Evolutionary conservation across 1,140 invertebrate species (phyloP).

Genomic region (Sinella curviseta): DNA sequence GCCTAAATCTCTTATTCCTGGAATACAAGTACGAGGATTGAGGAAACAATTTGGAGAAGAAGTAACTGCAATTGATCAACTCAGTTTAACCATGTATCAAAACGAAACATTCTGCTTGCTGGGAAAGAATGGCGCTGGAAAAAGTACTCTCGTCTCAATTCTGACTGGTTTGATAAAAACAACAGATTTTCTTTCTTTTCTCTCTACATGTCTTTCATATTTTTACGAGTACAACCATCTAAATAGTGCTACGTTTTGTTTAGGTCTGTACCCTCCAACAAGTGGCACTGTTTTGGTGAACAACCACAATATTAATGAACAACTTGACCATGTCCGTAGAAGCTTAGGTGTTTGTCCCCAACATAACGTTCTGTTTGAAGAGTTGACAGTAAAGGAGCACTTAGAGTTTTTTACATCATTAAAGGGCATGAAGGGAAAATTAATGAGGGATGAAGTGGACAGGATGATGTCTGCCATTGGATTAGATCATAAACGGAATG

Average conservation of each 20-base stretch:
- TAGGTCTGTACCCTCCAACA: slow-evolving; percentile 64
- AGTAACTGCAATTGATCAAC: background rate
- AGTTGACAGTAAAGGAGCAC: slow-evolving; percentile 63
- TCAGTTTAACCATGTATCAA: slow-evolving; percentile 17
- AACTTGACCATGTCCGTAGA: slow-evolving; percentile 58
- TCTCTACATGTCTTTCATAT: no score
- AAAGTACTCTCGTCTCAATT: background rate
- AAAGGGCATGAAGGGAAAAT: slow-evolving; percentile 54
- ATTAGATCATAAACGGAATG: slow-evolving; percentile 63
- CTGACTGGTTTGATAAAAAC: background rate
- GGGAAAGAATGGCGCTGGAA: slow-evolving; percentile 20
- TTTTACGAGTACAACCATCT: no score
- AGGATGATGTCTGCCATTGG: slow-evolving; percentile 55
- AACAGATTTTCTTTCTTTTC: no score
- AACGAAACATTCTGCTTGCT: slow-evolving; percentile 16
- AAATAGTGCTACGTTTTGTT: background rate
- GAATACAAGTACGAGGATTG: background rate
- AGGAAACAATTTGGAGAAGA: background rate
- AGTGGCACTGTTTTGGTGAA: slow-evolving; percentile 65
- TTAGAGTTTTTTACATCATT: slow-evolving; percentile 58
- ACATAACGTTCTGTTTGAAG: slow-evolving; percentile 64
- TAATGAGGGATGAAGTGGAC: background rate
- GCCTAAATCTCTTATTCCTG: background rate
- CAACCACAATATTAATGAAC: slow-evolving; percentile 63
- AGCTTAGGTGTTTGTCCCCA: slow-evolving; percentile 70